Base-by-base conservation (phyloP, 2,797 vertebrate species). In the Coccyzus lansbergi region DNA sequence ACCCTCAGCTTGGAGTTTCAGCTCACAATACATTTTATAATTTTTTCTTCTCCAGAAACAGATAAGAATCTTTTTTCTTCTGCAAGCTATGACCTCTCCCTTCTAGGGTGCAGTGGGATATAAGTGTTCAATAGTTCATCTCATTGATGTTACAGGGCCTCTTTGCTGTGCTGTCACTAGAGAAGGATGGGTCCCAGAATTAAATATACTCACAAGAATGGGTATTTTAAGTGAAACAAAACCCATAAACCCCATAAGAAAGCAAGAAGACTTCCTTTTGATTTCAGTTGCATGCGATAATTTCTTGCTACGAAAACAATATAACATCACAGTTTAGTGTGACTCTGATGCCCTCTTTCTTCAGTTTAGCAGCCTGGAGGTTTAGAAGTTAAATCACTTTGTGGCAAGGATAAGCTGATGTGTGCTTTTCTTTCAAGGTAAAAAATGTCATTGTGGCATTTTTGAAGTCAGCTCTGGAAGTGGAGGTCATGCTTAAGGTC, bases 261-360 rank as follows among this genome's bases (percentile, higher is more conserved):
- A 87, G 88, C 78, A 89, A 74, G 88, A 96, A 26, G 13, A 42
- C 44, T 86, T 95, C 86, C 89, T 92, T 88, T 81, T 85, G 52
- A 24, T 74, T 89, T 91, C 72, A 83, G 92, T 91, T 92, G 48
- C 48, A 25, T 16, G 74, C 89, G 89, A 83, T 83, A 90, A 93
- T 88, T 55, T 69, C 52, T 77, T 81, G 94, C 70, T 74, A 89
- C 86, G 44, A 49, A 88, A 89, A 70, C 46, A 83, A 86, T 93
- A 64, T 25, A 89, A 56, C 19, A 67, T 70, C 34, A 36, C 18
- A 33, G 15, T 78, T 95, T 69, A 60, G 19, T 34, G 69, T 72
- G 63, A 88, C 44, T 89, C 69, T 91, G 63, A 63, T 92, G 91
- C 80, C 69, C 63, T 84, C 80, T 88, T 84, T 70, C 38, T 92